A percentile compares a stretch with the other conserved stretches of the same genome.
Conservation (phyloP, 2,113 vertebrate species). For the Ctenodactylus gundi region DNA sequence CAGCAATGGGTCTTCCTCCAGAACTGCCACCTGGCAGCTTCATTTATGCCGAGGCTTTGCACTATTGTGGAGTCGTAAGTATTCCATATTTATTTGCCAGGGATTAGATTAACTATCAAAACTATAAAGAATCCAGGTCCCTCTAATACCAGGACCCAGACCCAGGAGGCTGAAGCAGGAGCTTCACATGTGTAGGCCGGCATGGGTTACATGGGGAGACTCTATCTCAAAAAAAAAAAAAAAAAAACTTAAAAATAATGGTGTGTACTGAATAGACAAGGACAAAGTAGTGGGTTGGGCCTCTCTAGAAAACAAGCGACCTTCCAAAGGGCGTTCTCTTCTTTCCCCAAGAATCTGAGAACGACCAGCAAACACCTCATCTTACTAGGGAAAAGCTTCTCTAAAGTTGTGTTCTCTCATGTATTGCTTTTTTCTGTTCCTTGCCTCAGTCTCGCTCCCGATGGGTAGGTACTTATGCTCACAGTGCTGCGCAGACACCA, state of each 20-base stretch:
- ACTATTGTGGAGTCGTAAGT: constrained; percentile 79
- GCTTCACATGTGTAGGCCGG: too few relatives aligned
- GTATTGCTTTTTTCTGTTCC: too few relatives aligned
- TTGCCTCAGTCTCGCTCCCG: too few relatives aligned
- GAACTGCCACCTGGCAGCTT: constrained; percentile 80
- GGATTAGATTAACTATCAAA: neutral
- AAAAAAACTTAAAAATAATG: neutral
- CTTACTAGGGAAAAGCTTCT: too few relatives aligned
- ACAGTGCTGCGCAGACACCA: too few relatives aligned
- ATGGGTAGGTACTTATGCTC: too few relatives aligned
- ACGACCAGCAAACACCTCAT: neutral
- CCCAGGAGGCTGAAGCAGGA: too few relatives aligned
- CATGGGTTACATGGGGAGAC: too few relatives aligned
- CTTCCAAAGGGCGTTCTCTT: neutral
- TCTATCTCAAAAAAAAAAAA: neutral
- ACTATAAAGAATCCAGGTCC: neutral
- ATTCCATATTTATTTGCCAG: neutral
- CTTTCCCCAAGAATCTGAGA: neutral
- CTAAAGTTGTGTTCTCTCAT: neutral
- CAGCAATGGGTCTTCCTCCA: constrained; percentile 82
- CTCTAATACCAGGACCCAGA: neutral
- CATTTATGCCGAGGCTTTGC: constrained; percentile 79
- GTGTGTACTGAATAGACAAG: neutral
- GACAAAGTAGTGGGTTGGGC: neutral
- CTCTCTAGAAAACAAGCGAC: neutral